phyloP scores from a whole-genome alignment of 2,888 invertebrate species.

The Anorthoa munda region DNA sequence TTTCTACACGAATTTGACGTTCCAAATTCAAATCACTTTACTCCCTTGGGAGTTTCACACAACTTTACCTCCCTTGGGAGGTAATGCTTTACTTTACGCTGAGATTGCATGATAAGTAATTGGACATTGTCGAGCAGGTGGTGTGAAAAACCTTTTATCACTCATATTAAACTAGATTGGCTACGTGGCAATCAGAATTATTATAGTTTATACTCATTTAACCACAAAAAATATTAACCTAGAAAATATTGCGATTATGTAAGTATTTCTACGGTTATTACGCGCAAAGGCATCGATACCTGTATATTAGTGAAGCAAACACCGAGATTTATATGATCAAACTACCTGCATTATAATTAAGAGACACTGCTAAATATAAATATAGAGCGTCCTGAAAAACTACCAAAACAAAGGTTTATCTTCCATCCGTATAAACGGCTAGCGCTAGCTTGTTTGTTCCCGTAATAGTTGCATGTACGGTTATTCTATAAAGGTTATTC shows the following conservation, averaged over 20 bases:
- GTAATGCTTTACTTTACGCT: no score
- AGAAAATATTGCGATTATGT: conserved; percentile 57
- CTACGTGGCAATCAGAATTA: conserved; percentile 26
- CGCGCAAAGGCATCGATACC: not conserved
- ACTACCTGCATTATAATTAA: conserved; percentile 4
- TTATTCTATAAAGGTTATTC: conserved; percentile 46
- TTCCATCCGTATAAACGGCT: not conserved
- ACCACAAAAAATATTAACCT: conserved; percentile 52
- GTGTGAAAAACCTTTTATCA: not conserved
- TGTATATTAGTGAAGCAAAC: conserved; percentile 47
- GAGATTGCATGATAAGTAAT: no score
- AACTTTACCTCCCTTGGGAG: no score
- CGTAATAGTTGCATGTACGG: conserved; percentile 11
- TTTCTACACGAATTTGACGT: no score
- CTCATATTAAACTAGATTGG: conserved; percentile 23
- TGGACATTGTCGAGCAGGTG: no score
- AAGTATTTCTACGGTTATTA: conserved; percentile 68
- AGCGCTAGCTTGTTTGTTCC: conserved; percentile 5
- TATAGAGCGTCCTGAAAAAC: conserved; percentile 1
- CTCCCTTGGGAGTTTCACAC: no score
- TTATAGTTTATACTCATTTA: conserved; percentile 12
- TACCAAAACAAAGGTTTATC: not conserved
- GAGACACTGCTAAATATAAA: no score
- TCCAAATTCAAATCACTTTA: no score
- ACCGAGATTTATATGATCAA: conserved; percentile 47